phyloP scores from a whole-genome alignment of 2,888 invertebrate genomes.

The Conchocele bisecta region DNA sequence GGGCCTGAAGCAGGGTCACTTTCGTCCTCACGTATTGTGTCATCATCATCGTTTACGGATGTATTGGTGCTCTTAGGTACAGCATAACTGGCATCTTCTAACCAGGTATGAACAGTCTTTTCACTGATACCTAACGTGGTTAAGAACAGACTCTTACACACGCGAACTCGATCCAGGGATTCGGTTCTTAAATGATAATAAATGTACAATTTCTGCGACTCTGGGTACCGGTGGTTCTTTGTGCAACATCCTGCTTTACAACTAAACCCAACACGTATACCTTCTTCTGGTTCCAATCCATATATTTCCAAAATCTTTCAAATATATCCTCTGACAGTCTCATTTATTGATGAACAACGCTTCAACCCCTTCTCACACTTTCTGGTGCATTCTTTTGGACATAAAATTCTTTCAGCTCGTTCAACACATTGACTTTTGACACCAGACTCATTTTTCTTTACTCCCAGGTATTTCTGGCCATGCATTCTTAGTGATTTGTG shows the following conservation, averaged over 20 bases:
- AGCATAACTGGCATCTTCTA: neutral
- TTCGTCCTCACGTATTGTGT: neutral
- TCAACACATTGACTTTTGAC: conserved; percentile 19
- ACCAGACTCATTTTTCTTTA: conserved; percentile 21
- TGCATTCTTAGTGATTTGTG: too few species aligned
- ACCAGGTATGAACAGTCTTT: conserved; percentile 22
- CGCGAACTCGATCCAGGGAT: conserved; percentile 1
- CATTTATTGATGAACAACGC: too few species aligned
- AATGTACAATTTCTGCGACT: conserved; percentile 14
- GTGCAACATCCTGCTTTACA: neutral
- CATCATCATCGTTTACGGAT: neutral
- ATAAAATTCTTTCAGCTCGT: neutral
- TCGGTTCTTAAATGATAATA: conserved; percentile 11
- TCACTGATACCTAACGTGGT: conserved; percentile 35
- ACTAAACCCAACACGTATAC: conserved; percentile 27
- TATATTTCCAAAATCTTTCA: too few species aligned
- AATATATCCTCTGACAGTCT: too few species aligned
- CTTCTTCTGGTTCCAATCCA: too few species aligned
- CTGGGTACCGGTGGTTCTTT: conserved; percentile 7
- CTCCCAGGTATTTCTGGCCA: conserved; percentile 20
- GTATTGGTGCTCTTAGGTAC: conserved; percentile 1
- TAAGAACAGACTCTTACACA: conserved; percentile 41
- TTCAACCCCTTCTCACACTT: too few species aligned
- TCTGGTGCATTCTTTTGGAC: neutral
- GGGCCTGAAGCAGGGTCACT: too few species aligned